phyloP scores from a whole-genome alignment of 2,888 invertebrate genomes.

The Drosophila recens region DNA sequence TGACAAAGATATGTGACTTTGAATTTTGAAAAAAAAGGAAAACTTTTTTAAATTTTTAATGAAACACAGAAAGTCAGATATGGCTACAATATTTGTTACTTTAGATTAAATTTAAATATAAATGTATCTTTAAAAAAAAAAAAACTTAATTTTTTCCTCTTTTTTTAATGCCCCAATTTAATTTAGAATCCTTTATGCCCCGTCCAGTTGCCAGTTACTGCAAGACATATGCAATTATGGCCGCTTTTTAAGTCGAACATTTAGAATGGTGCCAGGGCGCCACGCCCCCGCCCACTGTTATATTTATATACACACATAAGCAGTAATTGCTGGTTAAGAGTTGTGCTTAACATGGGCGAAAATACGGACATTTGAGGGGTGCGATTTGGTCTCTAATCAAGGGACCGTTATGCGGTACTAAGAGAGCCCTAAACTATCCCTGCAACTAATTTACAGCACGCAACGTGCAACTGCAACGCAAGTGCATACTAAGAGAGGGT shows the following conservation, averaged over 20 bases:
- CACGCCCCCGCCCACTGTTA: slow-evolving; percentile 42
- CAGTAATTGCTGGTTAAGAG: slow-evolving; percentile 51
- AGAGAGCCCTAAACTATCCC: slow-evolving; percentile 28
- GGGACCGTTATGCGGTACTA: slow-evolving; percentile 55
- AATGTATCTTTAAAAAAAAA: no score
- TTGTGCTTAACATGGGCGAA: slow-evolving; percentile 62
- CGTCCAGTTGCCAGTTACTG: not conserved
- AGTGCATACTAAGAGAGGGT: slow-evolving; percentile 39
- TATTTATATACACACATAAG: slow-evolving; percentile 11
- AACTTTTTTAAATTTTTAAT: no score
- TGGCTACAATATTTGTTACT: no score
- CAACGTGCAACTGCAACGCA: slow-evolving; percentile 62
- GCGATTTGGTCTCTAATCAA: slow-evolving; percentile 16
- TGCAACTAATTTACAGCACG: slow-evolving; percentile 74
- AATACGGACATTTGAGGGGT: slow-evolving; percentile 29
- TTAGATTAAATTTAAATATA: no score
- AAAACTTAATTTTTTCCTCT: no score
- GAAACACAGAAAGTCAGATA: no score
- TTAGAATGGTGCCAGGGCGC: slow-evolving; percentile 44
- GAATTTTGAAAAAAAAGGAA: no score
- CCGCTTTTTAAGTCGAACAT: not conserved
- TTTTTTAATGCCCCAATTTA: not conserved
- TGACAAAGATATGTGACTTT: no score
- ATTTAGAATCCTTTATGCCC: not conserved
- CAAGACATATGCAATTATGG: slow-evolving; percentile 3